Evolutionary conservation across 1,140 invertebrate genomes (phyloP), one percentile per base, ranked within the genome.

Genomic region (Cyclina sinensis): DNA sequence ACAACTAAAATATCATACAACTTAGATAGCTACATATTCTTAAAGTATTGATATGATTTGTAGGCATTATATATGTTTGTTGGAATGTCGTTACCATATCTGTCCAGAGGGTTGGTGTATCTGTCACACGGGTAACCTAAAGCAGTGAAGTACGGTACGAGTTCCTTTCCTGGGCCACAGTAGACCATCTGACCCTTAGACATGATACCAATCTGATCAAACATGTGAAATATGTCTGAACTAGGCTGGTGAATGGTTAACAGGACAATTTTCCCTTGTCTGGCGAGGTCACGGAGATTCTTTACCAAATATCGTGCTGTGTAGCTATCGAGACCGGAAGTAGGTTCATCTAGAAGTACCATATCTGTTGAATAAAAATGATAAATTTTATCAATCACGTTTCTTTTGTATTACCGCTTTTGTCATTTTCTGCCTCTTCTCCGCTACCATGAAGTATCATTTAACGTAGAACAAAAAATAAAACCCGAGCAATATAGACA

Each of bases 181-280:
- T 90, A 94, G n/a, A 90, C 89, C 80, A 94, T 78, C 37, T 91
- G 85, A 30, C 93, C 93, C 70, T 86, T 39, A 14, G 91, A 90
- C 88, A 94, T 79, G 21, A 76, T 76, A 18, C 73, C 43, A 46
- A 92, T 70, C 30, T 91, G 81, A 79, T 93, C 92, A 57, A 93
- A 85, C 80, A 92, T 48, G 24, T 78, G 54, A 68, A 91, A 90
- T 39, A 93, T 93, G 62, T 93, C 92, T 37, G 90, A 93, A 11
- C 93, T 89, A 48, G 93, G 93, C 74, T 93, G 93, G 39, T 93
- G 93, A 27, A 93, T 91, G 11, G 93, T 90, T 43, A 93, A 79
- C 3, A 93, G 82, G 37, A 93, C 90, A 21, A 93, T 87, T 59
- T 91, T 93, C n/a, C 91, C 91, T 37, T 88, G 68, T 21, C 80